Evolutionary conservation across 2,113 vertebrate species (phyloP).

Genomic region (Hirundichthys speculiger): DNA sequence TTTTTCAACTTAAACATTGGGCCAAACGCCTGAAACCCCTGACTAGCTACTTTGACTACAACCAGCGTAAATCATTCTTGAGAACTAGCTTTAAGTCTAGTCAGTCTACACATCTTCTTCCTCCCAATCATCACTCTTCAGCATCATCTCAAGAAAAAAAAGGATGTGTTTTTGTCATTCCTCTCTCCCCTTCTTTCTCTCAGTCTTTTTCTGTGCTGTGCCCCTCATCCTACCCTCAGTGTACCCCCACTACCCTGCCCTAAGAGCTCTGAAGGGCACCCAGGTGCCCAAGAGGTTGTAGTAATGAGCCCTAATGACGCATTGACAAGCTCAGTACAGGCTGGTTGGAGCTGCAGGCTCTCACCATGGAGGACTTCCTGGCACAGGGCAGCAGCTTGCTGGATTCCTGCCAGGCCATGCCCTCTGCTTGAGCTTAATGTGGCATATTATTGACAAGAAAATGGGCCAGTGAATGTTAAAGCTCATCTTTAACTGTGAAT

Average conservation of each 20-base stretch:
- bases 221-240: slow-evolving; percentile 35
- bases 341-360: slow-evolving; percentile 81
- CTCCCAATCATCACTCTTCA: neutral
- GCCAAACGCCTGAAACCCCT: no score
- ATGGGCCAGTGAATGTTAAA: slow-evolving; percentile 24
- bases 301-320: slow-evolving; percentile 83
- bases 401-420: slow-evolving; percentile 62
- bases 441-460: slow-evolving; percentile 32
- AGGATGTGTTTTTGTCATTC: neutral
- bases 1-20: no score
- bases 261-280: slow-evolving; percentile 78
- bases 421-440: slow-evolving; percentile 49
- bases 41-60: no score
- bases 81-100: no score
- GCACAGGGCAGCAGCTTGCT: slow-evolving; percentile 62
- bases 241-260: slow-evolving; percentile 34
- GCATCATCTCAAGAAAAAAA: neutral
- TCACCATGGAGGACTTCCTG: slow-evolving; percentile 76
- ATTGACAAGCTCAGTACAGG: slow-evolving; percentile 79
- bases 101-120: no score
- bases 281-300: slow-evolving; percentile 81
- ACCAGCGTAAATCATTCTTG: no score
- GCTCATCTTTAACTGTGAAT: neutral
- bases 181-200: neutral
- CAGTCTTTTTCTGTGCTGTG: slow-evolving; percentile 17